phyloP scores from a whole-genome alignment of 1,140 invertebrate genomes.

The Fopius arisanus region DNA sequence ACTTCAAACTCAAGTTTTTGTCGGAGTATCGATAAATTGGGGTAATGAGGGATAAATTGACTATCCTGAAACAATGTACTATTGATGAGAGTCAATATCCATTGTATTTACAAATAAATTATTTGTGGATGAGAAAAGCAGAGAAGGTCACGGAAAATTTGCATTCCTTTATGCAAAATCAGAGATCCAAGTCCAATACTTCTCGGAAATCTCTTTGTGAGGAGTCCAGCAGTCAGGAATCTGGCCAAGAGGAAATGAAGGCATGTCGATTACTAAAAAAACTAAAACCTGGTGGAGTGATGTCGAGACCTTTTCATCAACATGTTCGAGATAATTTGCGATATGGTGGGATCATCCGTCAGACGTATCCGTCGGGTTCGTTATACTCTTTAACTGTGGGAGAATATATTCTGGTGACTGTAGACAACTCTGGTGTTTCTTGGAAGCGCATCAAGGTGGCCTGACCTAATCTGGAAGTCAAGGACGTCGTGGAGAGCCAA shows the following conservation, averaged over 20 bases:
- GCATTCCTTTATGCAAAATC: neutral
- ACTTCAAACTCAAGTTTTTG: too few relatives aligned
- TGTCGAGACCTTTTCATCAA: neutral
- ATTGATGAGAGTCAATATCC: neutral
- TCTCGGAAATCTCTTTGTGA: neutral
- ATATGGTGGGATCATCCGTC: neutral
- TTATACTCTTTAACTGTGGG: neutral
- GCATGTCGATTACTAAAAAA: neutral
- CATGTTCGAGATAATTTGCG: neutral
- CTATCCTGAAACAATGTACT: too few relatives aligned
- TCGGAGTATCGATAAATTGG: too few relatives aligned
- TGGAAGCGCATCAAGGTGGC: constrained; percentile 27
- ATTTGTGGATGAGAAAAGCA: neutral
- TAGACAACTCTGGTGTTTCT: constrained; percentile 17
- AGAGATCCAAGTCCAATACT: neutral
- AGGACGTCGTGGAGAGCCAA: constrained; percentile 26
- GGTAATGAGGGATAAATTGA: too few relatives aligned
- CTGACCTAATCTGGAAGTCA: constrained; percentile 34
- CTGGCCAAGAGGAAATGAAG: neutral
- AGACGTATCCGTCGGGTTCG: neutral
- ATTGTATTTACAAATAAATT: neutral
- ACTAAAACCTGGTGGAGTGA: neutral
- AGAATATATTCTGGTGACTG: neutral
- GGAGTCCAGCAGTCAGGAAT: too few relatives aligned
- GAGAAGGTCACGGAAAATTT: neutral